Percentiles rank a stretch among this genome's conserved stretches.
Evolutionary conservation across 2,113 vertebrate genomes (phyloP).

Genomic region (Opisthocomus hoazin): DNA sequence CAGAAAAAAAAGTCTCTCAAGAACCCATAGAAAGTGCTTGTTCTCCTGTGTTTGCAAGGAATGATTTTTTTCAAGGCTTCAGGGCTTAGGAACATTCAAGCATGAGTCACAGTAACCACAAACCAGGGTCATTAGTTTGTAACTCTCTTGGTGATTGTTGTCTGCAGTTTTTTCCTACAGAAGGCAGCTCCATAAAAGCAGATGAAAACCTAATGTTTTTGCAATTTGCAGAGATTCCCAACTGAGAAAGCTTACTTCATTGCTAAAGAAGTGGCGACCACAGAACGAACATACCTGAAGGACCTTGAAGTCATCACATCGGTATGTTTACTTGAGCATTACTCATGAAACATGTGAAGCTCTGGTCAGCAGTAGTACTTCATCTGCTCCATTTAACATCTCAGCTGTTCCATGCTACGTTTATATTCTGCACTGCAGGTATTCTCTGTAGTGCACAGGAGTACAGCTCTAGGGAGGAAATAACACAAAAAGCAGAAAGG

Average conservation of each 20-base stretch:
- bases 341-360: neutral
- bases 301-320: conserved; percentile 94
- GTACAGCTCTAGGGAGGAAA: neutral
- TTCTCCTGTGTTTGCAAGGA: neutral
- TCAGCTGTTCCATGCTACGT: neutral
- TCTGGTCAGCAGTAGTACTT: neutral
- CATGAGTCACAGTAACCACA: neutral
- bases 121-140: conserved; percentile 13
- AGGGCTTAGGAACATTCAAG: neutral
- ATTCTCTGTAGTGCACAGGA: neutral
- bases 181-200: neutral
- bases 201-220: conserved; percentile 42
- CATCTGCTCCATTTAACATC: neutral
- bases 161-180: neutral
- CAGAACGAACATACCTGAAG: conserved; percentile 92
- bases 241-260: conserved; percentile 94
- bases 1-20: neutral
- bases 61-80: neutral
- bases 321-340: conserved; percentile 69
- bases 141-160: neutral
- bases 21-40: neutral
- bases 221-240: conserved; percentile 83
- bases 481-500: neutral
- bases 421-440: neutral
- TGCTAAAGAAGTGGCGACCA: conserved; percentile 91